Evolutionary conservation across 2,113 vertebrate species (phyloP), one percentile per base, ranked within the genome.

Genomic region (Scolopax mira): DNA sequence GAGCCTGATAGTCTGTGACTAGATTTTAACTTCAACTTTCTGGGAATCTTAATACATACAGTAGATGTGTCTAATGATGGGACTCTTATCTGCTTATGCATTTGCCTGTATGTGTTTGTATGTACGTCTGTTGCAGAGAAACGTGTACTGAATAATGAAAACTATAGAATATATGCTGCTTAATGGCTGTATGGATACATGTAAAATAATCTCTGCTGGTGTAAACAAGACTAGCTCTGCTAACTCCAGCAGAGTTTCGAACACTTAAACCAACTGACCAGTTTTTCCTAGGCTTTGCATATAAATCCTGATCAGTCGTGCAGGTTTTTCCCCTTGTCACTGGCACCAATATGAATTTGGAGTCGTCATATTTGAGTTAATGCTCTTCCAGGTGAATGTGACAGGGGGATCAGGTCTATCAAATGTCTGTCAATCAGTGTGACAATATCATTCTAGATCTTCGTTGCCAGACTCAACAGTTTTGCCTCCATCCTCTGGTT

Each of bases 1-100:
- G 98, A 97, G 98, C 98, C 95, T 66, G 98, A 98, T 97, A 98
- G 97, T 90, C 98, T 97, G 97, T 93, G 92, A 94, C 97, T 87
- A 85, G 90, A 72, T 82, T 86, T 88, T 27, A 58, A 80, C 79
- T 92, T 85, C 83, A 66, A 2, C 94, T 88, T 90, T 22, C 88
- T 9, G 55, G 75, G 66, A 90, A 18, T 11, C 46, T 46, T 12
- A 31, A 27, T 28, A 3, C 44, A 10, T 4, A 11, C 30, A 19
- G 42, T 71, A 67, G 31, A 61, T 79, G 28, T 19, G 18, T 65
- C 74, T 92, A 39, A 57, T 14, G 88, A 14, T 30, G 27, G 48
- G 37, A n/a, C 44, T 44, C 8, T 10, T 7, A 18, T 2, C 33
- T 23, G 65, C 10, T 4, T n/a, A 25, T 42, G 14, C 3, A 2